Evolutionary conservation across 2,888 invertebrate species (phyloP).

Genomic region (Sinodicranocentrus sp.): DNA sequence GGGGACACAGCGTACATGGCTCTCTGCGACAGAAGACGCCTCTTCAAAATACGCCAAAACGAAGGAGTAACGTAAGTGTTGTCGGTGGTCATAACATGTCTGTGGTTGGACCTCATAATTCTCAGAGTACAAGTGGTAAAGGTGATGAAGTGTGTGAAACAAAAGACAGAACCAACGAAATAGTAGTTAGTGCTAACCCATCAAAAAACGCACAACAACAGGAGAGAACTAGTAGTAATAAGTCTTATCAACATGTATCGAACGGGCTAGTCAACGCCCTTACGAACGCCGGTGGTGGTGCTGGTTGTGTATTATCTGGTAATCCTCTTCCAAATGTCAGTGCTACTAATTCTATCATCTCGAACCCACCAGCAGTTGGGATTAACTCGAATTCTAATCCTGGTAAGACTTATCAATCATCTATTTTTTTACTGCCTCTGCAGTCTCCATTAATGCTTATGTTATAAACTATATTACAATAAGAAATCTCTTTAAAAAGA

Average conservation of each 20-base stretch:
- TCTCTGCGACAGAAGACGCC: conserved; percentile 61
- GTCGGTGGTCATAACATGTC: conserved; percentile 23
- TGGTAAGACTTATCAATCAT: no score
- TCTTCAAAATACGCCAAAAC: conserved; percentile 67
- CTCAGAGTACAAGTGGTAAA: conserved; percentile 65
- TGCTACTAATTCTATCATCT: conserved; percentile 41
- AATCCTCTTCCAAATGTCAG: conserved; percentile 60
- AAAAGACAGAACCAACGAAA: conserved; percentile 66
- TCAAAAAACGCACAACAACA: conserved; percentile 51
- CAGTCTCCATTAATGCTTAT: no score
- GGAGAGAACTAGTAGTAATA: conserved; percentile 57
- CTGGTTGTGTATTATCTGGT: conserved; percentile 59
- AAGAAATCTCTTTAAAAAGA: no score
- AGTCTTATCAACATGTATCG: conserved; percentile 61
- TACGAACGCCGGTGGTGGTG: conserved; percentile 45
- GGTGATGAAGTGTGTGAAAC: conserved; percentile 66
- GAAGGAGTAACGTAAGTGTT: conserved; percentile 43
- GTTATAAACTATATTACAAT: no score
- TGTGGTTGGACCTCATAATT: conserved; percentile 34
- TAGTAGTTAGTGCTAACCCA: conserved; percentile 72
- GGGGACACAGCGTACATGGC: conserved; percentile 53
- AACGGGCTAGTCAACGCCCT: conserved; percentile 53
- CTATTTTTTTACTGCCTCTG: no score
- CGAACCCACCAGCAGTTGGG: conserved; percentile 34
- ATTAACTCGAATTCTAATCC: conserved; percentile 51